Conservation (phyloP, 2,888 invertebrate species). For the Nemotelus pantherinus region DNA sequence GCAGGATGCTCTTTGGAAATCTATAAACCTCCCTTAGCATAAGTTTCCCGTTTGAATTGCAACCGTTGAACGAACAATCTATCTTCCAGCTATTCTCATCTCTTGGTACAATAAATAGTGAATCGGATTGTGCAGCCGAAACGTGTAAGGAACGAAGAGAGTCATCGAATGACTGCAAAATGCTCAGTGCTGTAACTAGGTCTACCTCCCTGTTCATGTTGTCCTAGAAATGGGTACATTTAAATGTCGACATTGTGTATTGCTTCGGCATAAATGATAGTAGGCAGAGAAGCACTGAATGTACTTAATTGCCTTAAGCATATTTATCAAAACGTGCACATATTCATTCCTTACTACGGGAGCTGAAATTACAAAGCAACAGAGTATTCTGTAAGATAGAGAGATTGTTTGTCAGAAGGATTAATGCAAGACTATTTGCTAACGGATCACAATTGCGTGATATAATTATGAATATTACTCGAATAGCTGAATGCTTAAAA, state of each 20-base stretch:
- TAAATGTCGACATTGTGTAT: background rate
- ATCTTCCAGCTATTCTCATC: conserved; percentile 2
- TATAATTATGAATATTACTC: no score
- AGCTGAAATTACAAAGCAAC: no score
- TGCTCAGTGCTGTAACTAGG: background rate
- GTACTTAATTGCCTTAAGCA: conserved; percentile 11
- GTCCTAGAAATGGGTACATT: background rate
- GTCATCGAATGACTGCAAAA: background rate
- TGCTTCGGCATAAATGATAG: background rate
- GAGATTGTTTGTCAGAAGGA: no score
- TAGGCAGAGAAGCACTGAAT: background rate
- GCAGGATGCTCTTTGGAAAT: conserved; percentile 30
- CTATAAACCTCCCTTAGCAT: background rate
- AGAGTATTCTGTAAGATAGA: no score
- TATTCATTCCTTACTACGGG: no score
- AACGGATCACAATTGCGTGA: no score
- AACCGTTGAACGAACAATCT: conserved; percentile 5
- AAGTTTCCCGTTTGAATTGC: conserved; percentile 1
- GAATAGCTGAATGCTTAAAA: no score
- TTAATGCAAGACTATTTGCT: no score
- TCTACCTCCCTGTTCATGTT: background rate
- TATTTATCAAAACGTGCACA: background rate
- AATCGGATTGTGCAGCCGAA: conserved; percentile 2
- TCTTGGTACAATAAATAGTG: background rate
- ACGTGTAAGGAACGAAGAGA: background rate